A percentile compares a stretch with the other conserved stretches of the same genome.
These are phyloP conservation scores for Diglossa cyanea DNA, from an alignment of 2,797 vertebrate genomes.

Conservation along the genomic window DNA sequence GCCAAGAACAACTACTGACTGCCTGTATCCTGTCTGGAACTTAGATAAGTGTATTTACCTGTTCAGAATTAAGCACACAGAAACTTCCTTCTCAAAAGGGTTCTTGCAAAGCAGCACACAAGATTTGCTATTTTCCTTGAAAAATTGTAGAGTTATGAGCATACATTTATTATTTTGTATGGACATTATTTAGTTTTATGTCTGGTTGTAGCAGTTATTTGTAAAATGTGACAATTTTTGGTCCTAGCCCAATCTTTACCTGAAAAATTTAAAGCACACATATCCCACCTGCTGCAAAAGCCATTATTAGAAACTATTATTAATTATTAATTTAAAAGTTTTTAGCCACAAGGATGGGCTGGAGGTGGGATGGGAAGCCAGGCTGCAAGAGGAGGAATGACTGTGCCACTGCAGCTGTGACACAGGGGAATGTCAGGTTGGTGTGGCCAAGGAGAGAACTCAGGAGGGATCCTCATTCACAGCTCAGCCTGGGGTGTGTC, in stretches of 20 bases:
- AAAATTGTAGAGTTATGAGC: not conserved
- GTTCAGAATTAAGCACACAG: not conserved
- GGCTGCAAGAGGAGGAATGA: not conserved
- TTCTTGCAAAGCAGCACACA: not conserved
- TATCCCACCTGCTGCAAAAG: not conserved
- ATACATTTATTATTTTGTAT: not conserved
- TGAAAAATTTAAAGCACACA: not conserved
- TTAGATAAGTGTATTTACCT: not conserved
- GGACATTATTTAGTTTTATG: not conserved
- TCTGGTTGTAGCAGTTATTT: not conserved
- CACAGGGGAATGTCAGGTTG: not conserved
- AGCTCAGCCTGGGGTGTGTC: not conserved
- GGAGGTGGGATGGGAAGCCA: not conserved
- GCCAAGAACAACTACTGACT: not conserved
- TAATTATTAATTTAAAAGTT: not conserved
- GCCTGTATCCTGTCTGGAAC: not conserved
- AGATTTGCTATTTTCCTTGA: not conserved
- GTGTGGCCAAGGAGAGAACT: not conserved
- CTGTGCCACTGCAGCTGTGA: not conserved
- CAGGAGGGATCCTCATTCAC: not conserved
- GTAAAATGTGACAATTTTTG: not conserved
- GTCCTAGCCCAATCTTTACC: not conserved
- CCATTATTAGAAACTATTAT: not conserved
- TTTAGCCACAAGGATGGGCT: not conserved
- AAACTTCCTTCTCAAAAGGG: not conserved